A percentile compares a stretch with the other conserved stretches of the same genome.
phyloP scores from a whole-genome alignment of 2,888 invertebrate species.

The Odontomyia ornata region DNA sequence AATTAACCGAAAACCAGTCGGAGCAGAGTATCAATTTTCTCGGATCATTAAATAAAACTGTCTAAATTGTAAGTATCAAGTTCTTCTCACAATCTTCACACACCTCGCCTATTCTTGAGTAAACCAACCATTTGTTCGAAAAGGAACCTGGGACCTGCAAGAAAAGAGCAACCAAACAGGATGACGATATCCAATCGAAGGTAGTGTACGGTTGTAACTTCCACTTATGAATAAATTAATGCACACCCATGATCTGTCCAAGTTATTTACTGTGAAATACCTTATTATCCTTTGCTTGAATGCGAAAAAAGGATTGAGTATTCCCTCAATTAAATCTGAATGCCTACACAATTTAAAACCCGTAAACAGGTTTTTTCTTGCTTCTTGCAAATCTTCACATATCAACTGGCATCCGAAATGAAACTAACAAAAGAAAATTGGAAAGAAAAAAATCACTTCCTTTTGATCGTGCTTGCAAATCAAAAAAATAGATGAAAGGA shows the following conservation, averaged over 20 bases:
- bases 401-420: too few relatives aligned
- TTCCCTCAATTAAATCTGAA: neutral
- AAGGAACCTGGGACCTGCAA: neutral
- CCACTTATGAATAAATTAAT: conserved; percentile 29
- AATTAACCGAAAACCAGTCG: neutral
- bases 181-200: neutral
- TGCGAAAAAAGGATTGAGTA: neutral
- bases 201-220: neutral
- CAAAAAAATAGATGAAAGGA: conserved; percentile 4
- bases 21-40: conserved; percentile 15
- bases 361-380: neutral
- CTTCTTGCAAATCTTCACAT: too few relatives aligned
- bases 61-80: neutral
- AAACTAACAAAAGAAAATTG: too few relatives aligned
- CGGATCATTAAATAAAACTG: neutral
- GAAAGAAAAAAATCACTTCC: neutral
- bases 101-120: neutral
- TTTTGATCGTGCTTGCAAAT: neutral
- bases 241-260: conserved; percentile 25
- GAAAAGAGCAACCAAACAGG: conserved; percentile 22
- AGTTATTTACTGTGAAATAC: neutral
- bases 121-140: neutral
- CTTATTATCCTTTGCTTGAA: conserved; percentile 18
- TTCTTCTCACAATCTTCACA: neutral
- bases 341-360: neutral